A percentile compares a stretch with the other conserved stretches of the same genome.
Evolutionary conservation across 1,140 invertebrate species (phyloP).

Genomic region (Neodiprion fabricii): DNA sequence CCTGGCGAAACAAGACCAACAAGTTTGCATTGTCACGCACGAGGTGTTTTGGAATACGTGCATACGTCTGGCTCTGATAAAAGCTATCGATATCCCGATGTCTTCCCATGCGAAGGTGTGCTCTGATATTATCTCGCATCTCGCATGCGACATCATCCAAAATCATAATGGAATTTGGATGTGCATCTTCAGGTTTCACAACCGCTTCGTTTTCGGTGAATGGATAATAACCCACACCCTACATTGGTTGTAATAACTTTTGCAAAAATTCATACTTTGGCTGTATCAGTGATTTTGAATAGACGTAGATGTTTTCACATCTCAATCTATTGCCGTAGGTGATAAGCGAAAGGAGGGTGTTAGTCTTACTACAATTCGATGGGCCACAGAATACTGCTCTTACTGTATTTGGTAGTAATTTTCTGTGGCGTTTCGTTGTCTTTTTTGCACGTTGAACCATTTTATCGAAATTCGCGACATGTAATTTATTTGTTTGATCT

Average conservation of each 20-base stretch:
- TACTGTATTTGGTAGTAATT: slow-evolving; percentile 41
- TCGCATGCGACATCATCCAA: slow-evolving; percentile 53
- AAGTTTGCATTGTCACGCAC: slow-evolving; percentile 50
- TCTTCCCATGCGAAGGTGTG: slow-evolving; percentile 49
- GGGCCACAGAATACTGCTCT: slow-evolving; percentile 39
- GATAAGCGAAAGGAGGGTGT: slow-evolving; percentile 44
- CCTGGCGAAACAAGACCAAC: slow-evolving; percentile 47
- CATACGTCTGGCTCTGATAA: slow-evolving; percentile 51
- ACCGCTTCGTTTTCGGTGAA: slow-evolving; percentile 18
- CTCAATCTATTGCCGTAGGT: slow-evolving; percentile 43
- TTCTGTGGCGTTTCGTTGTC: slow-evolving; percentile 28
- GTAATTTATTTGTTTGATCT: slow-evolving; percentile 26
- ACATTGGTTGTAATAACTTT: slow-evolving; percentile 31
- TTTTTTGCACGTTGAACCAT: slow-evolving; percentile 15
- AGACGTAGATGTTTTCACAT: slow-evolving; percentile 48
- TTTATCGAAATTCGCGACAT: slow-evolving; percentile 26
- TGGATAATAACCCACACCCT: slow-evolving; percentile 21
- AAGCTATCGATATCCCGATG: slow-evolving; percentile 49
- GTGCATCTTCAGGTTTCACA: slow-evolving; percentile 26
- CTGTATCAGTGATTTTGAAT: slow-evolving; percentile 42
- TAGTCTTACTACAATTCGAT: slow-evolving; percentile 48
- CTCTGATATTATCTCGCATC: slow-evolving; percentile 43
- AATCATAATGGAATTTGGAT: slow-evolving; percentile 43
- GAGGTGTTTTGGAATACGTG: slow-evolving; percentile 47
- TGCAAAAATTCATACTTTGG: slow-evolving; percentile 41